Evolutionary conservation across 2,888 invertebrate genomes (phyloP).

Genomic region (Leptura quadrifasciata): DNA sequence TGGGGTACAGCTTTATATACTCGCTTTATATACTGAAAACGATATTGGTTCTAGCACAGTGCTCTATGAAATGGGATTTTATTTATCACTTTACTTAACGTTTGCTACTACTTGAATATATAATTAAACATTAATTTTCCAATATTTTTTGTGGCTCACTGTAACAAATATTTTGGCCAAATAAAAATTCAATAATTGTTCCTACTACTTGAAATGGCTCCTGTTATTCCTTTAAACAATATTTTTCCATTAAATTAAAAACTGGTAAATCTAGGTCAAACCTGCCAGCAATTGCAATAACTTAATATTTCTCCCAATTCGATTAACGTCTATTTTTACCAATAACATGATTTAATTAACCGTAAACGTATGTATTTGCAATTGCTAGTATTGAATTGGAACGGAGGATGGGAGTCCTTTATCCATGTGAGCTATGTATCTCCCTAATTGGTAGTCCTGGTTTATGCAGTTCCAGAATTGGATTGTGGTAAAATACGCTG

Average conservation of each 20-base stretch:
- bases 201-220: no score
- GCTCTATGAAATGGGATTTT: no score
- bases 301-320: not conserved
- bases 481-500: slow-evolving; percentile 73
- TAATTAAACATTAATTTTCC: no score
- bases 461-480: slow-evolving; percentile 73
- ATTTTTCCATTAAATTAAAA: not conserved
- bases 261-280: not conserved
- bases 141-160: no score
- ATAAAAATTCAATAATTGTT: no score
- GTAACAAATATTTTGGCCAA: no score
- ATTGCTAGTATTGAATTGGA: slow-evolving; percentile 54
- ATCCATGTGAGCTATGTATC: slow-evolving; percentile 70
- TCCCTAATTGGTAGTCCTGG: slow-evolving; percentile 72
- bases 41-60: no score
- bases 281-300: not conserved
- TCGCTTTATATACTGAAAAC: no score
- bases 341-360: slow-evolving; percentile 53
- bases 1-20: no score
- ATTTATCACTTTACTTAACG: no score
- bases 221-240: no score
- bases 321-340: not conserved
- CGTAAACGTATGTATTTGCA: slow-evolving; percentile 53
- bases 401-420: slow-evolving; percentile 57
- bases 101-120: no score